A percentile compares a stretch with the other conserved stretches of the same genome.
These are phyloP conservation scores for Pachyramphus minor DNA, from an alignment of 2,113 vertebrate species.

Conservation along the genomic window DNA sequence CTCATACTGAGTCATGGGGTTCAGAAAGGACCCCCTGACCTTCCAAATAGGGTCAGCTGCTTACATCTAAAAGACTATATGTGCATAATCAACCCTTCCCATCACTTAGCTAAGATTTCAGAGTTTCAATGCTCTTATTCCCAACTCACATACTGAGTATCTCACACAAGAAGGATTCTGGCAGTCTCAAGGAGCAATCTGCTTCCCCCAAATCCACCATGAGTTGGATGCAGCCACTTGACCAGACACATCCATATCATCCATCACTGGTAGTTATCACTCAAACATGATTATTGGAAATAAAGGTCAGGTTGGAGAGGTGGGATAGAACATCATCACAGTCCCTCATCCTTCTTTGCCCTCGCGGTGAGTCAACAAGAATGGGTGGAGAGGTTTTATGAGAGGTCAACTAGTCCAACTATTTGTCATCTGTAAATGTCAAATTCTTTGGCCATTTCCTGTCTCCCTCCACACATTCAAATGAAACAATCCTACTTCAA, in stretches of 20 bases:
- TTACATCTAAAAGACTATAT: neutral
- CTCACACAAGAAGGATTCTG: neutral
- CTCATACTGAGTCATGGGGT: neutral
- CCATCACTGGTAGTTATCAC: neutral
- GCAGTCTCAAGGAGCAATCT: neutral
- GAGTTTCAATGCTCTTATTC: neutral
- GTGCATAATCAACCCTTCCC: neutral
- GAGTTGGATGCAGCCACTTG: neutral
- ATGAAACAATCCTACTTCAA: neutral
- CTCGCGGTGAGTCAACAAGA: neutral
- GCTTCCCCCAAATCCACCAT: too few relatives aligned
- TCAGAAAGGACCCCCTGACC: neutral
- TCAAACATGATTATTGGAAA: neutral
- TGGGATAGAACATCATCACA: neutral
- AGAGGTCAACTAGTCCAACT: neutral
- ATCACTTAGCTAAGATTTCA: neutral
- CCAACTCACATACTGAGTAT: fast-evolving
- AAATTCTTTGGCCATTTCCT: neutral
- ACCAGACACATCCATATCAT: neutral
- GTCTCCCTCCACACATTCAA: neutral
- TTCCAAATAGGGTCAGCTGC: neutral
- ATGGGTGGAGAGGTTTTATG: neutral
- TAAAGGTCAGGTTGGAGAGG: neutral
- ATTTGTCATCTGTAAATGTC: neutral
- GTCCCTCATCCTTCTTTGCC: neutral